A percentile compares a stretch with the other conserved stretches of the same genome.
Evolutionary conservation across 2,113 vertebrate genomes (phyloP).

Genomic region (Scophthalmus maximus): DNA sequence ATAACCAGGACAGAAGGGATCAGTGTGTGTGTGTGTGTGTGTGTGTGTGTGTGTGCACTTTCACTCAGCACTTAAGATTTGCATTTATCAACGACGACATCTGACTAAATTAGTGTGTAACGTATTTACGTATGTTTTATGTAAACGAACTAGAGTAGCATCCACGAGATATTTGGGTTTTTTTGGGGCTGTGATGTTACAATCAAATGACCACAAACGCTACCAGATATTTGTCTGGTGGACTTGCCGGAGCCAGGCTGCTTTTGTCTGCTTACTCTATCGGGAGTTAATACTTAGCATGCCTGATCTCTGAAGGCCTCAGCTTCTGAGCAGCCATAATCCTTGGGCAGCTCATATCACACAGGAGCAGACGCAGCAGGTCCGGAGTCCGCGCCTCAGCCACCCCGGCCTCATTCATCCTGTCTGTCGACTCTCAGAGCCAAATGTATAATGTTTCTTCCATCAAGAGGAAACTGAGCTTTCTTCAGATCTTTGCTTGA

Average conservation of each 20-base stretch:
- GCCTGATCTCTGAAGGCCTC: constrained; percentile 38
- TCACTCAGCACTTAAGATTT: neutral
- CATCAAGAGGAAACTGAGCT: constrained; percentile 10
- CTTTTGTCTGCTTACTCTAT: constrained; percentile 53
- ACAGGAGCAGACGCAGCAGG: constrained; percentile 41
- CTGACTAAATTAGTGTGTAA: neutral
- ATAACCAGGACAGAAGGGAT: constrained; percentile 20
- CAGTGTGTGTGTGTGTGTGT: neutral
- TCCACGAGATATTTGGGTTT: too few relatives aligned
- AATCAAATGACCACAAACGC: neutral
- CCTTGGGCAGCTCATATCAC: constrained; percentile 60
- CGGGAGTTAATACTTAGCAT: constrained; percentile 44
- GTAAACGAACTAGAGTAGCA: too few relatives aligned
- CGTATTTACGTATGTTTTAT: too few relatives aligned
- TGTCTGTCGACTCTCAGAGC: neutral
- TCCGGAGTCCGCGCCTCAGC: constrained; percentile 37
- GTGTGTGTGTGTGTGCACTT: neutral
- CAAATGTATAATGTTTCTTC: constrained; percentile 32
- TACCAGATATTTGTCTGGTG: constrained; percentile 9
- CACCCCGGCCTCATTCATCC: constrained; percentile 28
- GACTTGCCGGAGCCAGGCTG: neutral
- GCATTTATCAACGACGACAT: neutral
- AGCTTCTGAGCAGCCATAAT: constrained; percentile 35
- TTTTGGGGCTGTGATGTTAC: too few relatives aligned
- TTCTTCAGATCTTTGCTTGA: constrained; percentile 6